Percentiles rank a stretch among this genome's conserved stretches.
These are phyloP conservation scores for Ctenodactylus gundi DNA, from an alignment of 2,113 vertebrate species.

Conservation along the genomic window DNA sequence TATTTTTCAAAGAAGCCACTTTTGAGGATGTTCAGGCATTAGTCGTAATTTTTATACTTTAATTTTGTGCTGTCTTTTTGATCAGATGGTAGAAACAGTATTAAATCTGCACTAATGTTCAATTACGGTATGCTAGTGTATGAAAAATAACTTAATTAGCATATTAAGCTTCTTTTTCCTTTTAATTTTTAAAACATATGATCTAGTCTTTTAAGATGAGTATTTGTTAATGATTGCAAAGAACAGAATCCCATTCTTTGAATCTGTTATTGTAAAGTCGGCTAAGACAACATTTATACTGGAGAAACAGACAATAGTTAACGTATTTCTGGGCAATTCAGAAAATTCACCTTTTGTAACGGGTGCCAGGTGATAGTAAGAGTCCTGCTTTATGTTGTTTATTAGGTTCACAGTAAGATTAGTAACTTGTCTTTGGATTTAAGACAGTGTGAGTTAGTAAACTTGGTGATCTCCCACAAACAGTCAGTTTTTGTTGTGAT, in stretches of 20 bases:
- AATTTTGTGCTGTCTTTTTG: background rate
- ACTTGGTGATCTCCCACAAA: background rate
- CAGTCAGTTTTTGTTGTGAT: background rate
- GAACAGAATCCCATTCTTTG: background rate
- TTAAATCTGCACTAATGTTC: background rate
- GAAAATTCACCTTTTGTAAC: background rate
- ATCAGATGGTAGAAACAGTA: background rate
- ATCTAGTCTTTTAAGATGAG: background rate
- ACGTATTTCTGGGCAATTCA: background rate
- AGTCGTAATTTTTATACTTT: background rate
- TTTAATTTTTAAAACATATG: constrained; percentile 43
- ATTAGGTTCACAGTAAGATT: background rate
- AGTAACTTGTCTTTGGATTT: constrained; percentile 44
- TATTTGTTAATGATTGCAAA: constrained; percentile 19
- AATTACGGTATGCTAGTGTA: background rate
- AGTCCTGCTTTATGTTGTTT: background rate
- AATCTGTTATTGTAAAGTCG: constrained; percentile 30
- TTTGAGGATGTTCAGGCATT: constrained; percentile 4
- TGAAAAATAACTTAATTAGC: background rate
- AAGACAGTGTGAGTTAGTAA: background rate
- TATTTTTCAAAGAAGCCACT: constrained; percentile 39
- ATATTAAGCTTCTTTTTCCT: background rate
- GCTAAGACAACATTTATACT: background rate
- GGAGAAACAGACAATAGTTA: background rate
- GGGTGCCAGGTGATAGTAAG: background rate